Base-by-base conservation (phyloP, 2,888 invertebrate genomes). In the Cacoxenus indagator region DNA sequence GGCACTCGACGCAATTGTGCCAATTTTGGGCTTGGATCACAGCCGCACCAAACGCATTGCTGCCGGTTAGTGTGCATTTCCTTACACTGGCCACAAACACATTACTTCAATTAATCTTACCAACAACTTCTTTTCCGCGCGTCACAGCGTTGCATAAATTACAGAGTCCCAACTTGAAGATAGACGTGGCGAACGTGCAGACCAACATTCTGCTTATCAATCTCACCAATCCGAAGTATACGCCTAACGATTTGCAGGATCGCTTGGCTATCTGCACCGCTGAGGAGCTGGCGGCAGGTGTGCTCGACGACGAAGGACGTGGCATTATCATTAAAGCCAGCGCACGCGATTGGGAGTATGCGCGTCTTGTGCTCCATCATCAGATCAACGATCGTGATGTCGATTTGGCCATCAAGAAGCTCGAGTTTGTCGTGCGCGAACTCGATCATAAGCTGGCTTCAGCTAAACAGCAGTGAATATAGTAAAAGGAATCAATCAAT, bases 1-100 rank as follows among this genome's bases (percentile, higher is more conserved):
- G 27, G 95, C 96, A 0, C 86, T 99, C n/a, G 93, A 96, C 68
- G 92, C 94, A 72, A 92, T 93, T 78, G 90, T 93, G 5, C 93
- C 94, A 0, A 89, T 91, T 51, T 89, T 98, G 31, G 87, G 86
- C 2, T 89, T 91, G 0, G 98, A 98, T 88, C 97, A 98, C 86
- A 89, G 89, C 65, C 91, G 92, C 61, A 92, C 94, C 0, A 87
- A 88, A 62, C 86, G 88, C 66, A 91, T 97, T 65, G 95, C 93
- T 2, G 88, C 91, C 88, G 93, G 94, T 93, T 86, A 75, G 61
- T 43, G 29, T 43, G 37, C 14, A 37, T 5, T 45, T 45, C 24
- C 9, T 22, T 9, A 26, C 54, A 14, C 27, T 55, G 19, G 22
- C 24, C 31, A 26, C 26, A 26, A 9, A 11, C 17, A 24, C 61